Evolutionary conservation across 2,113 vertebrate species (phyloP).

Genomic region (Myotis brandtii): DNA sequence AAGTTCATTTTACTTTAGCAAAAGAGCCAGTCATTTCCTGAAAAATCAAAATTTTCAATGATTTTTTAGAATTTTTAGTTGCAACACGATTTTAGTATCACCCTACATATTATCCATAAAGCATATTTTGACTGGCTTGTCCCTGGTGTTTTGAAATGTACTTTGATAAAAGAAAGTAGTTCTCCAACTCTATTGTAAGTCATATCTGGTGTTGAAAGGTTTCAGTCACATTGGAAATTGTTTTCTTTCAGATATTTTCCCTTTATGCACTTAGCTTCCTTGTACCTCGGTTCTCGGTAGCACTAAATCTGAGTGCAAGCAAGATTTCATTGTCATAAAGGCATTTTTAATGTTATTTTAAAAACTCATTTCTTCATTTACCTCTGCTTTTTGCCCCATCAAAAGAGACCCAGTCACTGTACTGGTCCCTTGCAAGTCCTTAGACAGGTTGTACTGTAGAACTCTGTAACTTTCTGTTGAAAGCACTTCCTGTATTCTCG

Average conservation of each 20-base stretch:
- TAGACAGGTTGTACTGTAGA: conserved; percentile 87
- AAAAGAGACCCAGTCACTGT: conserved; percentile 83
- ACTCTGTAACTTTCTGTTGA: conserved; percentile 87
- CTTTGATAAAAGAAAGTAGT: neutral
- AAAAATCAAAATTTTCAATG: neutral
- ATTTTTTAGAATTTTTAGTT: conserved; percentile 34
- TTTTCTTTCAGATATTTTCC: conserved; percentile 26
- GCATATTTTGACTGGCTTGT: conserved; percentile 65
- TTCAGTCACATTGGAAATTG: neutral
- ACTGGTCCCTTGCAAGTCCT: conserved; percentile 84
- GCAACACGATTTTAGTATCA: neutral
- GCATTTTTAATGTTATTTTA: conserved; percentile 77
- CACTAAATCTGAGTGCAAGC: conserved; percentile 72
- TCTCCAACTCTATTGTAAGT: neutral
- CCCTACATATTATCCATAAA: neutral
- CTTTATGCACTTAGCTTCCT: neutral
- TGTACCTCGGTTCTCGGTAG: conserved; percentile 45
- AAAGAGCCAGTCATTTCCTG: conserved; percentile 49
- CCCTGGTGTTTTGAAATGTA: conserved; percentile 67
- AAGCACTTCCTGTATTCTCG: conserved; percentile 85
- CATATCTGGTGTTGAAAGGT: neutral
- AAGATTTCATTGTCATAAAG: conserved; percentile 74
- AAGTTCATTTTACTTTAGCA: conserved; percentile 78
- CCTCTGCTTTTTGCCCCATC: conserved; percentile 82
- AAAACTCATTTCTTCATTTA: conserved; percentile 79